A percentile compares a stretch with the other conserved stretches of the same genome.
Evolutionary conservation across 2,888 invertebrate species (phyloP).

Genomic region (Epistrophella euchroma): DNA sequence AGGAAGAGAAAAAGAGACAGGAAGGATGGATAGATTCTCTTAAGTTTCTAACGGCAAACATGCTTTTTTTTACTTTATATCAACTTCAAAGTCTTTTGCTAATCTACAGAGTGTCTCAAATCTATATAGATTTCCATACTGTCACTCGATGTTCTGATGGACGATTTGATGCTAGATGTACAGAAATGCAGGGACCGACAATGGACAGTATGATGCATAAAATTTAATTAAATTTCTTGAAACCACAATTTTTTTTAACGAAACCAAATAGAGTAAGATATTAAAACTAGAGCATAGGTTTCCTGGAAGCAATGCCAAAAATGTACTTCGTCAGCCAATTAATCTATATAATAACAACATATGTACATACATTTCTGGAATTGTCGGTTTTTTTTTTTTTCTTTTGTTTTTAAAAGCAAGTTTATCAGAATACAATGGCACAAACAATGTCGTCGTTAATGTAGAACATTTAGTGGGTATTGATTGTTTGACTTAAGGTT

Average conservation of each 20-base stretch:
- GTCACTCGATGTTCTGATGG: too few relatives aligned
- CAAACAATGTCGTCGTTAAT: background rate
- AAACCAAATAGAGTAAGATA: background rate
- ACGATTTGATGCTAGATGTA: too few relatives aligned
- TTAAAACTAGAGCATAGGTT: conserved; percentile 34
- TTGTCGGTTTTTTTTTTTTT: background rate
- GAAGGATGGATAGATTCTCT: background rate
- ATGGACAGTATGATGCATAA: background rate
- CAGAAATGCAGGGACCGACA: too few relatives aligned
- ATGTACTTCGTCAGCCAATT: conserved; percentile 36
- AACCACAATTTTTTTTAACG: background rate
- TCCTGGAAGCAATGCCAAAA: conserved; percentile 50
- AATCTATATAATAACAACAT: background rate
- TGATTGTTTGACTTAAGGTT: background rate
- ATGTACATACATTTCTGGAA: background rate
- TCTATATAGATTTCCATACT: background rate
- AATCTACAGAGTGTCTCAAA: background rate
- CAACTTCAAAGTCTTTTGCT: background rate
- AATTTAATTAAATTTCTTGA: background rate
- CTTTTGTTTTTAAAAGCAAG: background rate
- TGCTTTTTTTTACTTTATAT: background rate
- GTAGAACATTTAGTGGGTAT: background rate
- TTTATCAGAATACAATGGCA: background rate
- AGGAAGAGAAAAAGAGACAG: conserved; percentile 35
- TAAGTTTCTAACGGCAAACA: background rate